Conservation (phyloP, 1,140 invertebrate genomes). For the Homalodisca vitripennis region DNA sequence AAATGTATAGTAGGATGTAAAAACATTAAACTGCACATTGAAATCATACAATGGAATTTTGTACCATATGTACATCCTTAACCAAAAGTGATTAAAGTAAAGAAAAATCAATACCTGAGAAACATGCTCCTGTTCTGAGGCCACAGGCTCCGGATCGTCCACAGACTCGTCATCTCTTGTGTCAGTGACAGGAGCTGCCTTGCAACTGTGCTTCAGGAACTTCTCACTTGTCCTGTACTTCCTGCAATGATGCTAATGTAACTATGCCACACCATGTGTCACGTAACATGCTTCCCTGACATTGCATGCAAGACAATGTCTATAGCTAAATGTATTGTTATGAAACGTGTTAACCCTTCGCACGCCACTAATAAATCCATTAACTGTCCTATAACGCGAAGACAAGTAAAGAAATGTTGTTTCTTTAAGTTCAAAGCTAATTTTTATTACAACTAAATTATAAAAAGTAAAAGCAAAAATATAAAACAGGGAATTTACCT, state of each 20-base stretch:
- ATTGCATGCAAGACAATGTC: background rate
- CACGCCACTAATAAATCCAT: too few relatives aligned
- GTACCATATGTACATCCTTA: background rate
- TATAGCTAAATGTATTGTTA: background rate
- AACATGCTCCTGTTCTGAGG: background rate
- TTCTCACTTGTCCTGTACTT: slow-evolving; percentile 16
- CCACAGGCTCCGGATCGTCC: background rate
- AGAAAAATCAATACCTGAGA: background rate
- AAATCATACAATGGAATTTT: background rate
- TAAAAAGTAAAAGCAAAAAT: too few relatives aligned
- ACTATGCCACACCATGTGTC: background rate
- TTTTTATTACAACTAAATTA: too few relatives aligned
- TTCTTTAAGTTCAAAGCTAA: too few relatives aligned
- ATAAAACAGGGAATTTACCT: too few relatives aligned
- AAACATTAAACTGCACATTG: background rate
- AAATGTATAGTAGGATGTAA: background rate
- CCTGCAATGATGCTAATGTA: background rate
- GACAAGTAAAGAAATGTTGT: too few relatives aligned
- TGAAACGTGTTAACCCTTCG: background rate
- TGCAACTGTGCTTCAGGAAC: slow-evolving; percentile 3
- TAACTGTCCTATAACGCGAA: too few relatives aligned
- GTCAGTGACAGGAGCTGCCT: background rate
- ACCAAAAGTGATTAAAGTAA: background rate
- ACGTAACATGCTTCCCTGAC: background rate
- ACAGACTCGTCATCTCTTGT: background rate